Evolutionary conservation across 2,888 invertebrate genomes (phyloP), one percentile per base, ranked within the genome.

Genomic region (Graphium colonna): DNA sequence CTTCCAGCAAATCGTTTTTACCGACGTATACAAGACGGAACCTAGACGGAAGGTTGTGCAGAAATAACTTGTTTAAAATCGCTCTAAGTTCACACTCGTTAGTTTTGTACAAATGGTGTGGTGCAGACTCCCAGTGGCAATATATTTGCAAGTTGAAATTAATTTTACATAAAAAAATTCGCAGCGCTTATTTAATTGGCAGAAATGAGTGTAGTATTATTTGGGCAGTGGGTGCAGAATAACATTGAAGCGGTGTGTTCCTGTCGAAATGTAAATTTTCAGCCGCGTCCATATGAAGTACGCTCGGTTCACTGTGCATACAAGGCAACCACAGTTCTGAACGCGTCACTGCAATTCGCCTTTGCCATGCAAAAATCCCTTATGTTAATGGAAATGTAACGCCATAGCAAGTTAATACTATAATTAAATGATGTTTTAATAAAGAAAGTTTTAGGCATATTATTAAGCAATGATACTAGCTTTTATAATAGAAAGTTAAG

Each of bases 331-430:
- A 21, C 33, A 9, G 40, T 17, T 42, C 8, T 3, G 15, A 48
- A 8, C 41, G 47, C 47, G 38, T 28, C 38, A 13, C 15, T 36
- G 17, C 28, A 48, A 28, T 47, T 52, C 42, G 47, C 42, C 38
- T 52, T 52, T 43, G 38, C 17, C 26, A 31, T 43, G 43, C 38
- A 42, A 47, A 52, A 38, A n/a, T 9, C 38, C 21, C 33, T 45
- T 18, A 13, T 28, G 13, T 41, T 31, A 15, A 40, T n/a, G 5
- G 26, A 45, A 51, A 49, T 15, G n/a, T 12, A 41, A 42, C 18
- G 17, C 42, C 28, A 26, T 15, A 31, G 31, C 31, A 7, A 31
- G 31, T 2, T 31, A 9, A 31, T 17, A 12, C 5, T 3, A 33
- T 28, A 28, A 15, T 31, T 13, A 43, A 12, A 0, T 9, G 8